Percentiles rank a stretch among this genome's conserved stretches.
Evolutionary conservation across 1,140 invertebrate genomes (phyloP).

Genomic region (Nasonia longicornis): DNA sequence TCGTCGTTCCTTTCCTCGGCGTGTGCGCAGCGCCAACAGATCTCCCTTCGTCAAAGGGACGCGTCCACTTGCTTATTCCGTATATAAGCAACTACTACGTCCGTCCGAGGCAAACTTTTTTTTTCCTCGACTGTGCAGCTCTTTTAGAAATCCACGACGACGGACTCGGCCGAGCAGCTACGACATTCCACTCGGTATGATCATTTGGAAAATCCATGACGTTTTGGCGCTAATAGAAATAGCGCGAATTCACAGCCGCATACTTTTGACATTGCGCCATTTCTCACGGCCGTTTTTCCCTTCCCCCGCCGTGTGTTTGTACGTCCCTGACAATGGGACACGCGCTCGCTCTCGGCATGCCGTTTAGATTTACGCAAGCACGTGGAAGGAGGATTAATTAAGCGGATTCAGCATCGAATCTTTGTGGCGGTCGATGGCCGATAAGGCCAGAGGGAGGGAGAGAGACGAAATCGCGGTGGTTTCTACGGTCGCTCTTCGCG

Average conservation of each 20-base stretch:
- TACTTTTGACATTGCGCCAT: background rate
- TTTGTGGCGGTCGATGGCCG: constrained; percentile 11
- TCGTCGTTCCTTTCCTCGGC: background rate
- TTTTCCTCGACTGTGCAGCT: too few relatives aligned
- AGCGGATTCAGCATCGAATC: constrained; percentile 22
- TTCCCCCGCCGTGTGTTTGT: background rate
- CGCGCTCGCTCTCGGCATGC: background rate
- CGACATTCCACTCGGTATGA: background rate
- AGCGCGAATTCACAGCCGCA: too few relatives aligned
- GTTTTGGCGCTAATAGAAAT: too few relatives aligned
- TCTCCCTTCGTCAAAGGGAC: constrained; percentile 3
- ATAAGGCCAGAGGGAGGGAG: constrained; percentile 9
- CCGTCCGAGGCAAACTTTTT: constrained; percentile 7
- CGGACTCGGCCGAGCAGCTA: background rate
- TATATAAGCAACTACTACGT: constrained; percentile 1
- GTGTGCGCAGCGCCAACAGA: background rate
- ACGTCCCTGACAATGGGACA: too few relatives aligned
- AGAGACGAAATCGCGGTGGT: constrained; percentile 26
- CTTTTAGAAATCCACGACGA: background rate
- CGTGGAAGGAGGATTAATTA: constrained; percentile 36
- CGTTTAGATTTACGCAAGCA: background rate
- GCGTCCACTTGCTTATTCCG: constrained; percentile 41
- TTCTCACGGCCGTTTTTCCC: background rate
- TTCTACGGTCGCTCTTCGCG: constrained; percentile 30
- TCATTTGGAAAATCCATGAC: too few relatives aligned